Percentiles rank a stretch among this genome's conserved stretches.
phyloP scores from a whole-genome alignment of 2,113 vertebrate species.

The Chloroceryle aenea region DNA sequence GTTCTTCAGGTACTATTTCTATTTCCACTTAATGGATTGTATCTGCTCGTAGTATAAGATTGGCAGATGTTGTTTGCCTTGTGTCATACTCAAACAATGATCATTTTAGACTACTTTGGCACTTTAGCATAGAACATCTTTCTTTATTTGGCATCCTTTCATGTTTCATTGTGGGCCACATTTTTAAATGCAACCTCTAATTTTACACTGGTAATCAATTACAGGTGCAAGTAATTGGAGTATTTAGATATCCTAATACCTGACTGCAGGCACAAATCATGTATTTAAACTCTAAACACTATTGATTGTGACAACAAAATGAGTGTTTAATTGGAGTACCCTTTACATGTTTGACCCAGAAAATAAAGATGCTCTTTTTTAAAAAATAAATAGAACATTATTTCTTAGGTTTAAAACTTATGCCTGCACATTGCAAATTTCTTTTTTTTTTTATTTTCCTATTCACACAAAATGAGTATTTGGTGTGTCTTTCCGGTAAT shows the following conservation, averaged over 20 bases:
- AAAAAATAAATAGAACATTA: neutral
- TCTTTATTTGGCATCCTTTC: neutral
- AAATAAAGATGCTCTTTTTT: neutral
- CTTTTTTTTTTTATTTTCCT: neutral
- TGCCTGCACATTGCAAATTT: fast-evolving
- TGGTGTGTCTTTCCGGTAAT: neutral
- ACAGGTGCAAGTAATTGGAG: neutral
- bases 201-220: neutral
- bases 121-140: neutral
- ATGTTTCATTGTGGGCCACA: neutral
- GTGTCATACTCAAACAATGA: neutral
- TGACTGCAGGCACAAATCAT: neutral
- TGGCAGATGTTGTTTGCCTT: neutral
- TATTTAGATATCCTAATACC: neutral
- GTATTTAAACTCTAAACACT: neutral
- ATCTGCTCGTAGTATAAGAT: neutral
- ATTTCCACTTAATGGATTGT: neutral
- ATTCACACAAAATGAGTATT: neutral
- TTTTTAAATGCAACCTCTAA: neutral
- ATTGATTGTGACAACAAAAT: neutral
- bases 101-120: neutral
- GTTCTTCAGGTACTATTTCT: neutral
- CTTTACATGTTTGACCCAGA: neutral
- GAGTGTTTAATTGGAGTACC: neutral
- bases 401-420: neutral